phyloP scores from a whole-genome alignment of 2,113 vertebrate species.

The Catagonus wagneri region DNA sequence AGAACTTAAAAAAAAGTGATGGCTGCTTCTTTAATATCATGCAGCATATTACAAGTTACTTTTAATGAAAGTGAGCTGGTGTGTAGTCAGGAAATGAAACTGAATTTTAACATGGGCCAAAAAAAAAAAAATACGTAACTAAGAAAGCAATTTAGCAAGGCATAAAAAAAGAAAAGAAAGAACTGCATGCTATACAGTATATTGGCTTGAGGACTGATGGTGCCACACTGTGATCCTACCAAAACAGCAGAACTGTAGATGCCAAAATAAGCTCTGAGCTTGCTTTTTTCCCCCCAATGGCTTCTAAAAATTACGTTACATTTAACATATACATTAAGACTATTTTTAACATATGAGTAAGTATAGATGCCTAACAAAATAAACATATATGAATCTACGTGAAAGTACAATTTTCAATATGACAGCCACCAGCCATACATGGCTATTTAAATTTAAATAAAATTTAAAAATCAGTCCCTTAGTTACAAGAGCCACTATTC shows the following conservation, averaged over 20 bases:
- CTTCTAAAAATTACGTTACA: not conserved
- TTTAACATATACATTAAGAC: not conserved
- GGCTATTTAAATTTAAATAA: not conserved
- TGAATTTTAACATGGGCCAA: conserved; percentile 39
- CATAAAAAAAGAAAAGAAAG: not conserved
- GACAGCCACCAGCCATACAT: not conserved
- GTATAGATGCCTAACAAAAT: conserved; percentile 39
- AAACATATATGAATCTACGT: not conserved
- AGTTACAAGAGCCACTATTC: not conserved
- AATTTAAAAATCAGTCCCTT: conserved; percentile 13
- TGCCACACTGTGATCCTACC: not conserved
- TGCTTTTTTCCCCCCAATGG: conserved; percentile 8
- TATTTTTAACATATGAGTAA: not conserved
- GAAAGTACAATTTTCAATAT: not conserved
- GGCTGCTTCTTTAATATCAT: not conserved
- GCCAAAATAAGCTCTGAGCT: not conserved
- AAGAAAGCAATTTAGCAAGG: conserved; percentile 28
- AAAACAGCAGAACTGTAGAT: not conserved
- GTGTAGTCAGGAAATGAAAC: conserved; percentile 47
- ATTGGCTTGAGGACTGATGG: not conserved
- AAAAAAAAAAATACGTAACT: conserved; percentile 30
- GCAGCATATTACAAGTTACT: conserved; percentile 19
- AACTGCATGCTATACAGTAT: not conserved
- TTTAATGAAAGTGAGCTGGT: not conserved
- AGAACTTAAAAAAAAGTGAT: conserved; percentile 44